These are phyloP conservation scores for Alexandromys fortis DNA, from an alignment of 2,113 vertebrate genomes.

Conservation along the genomic window DNA sequence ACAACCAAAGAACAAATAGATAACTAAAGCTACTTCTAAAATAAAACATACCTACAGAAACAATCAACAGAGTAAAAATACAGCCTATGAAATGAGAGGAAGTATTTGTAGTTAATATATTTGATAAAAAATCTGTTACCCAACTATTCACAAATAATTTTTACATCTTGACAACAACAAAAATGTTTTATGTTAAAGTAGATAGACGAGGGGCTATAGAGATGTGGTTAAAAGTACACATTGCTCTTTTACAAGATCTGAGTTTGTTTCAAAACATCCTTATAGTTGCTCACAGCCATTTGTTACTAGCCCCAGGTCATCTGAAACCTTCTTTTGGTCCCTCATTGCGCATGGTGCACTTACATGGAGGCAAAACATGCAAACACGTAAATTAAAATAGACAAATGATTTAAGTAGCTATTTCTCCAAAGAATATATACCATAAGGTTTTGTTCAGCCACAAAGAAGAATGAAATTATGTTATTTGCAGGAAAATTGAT, in stretches of 20 bases:
- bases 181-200: neutral
- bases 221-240: neutral
- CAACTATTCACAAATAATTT: neutral
- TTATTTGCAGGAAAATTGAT: neutral
- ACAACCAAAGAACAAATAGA: conserved; percentile 16
- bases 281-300: neutral
- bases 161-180: neutral
- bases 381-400: neutral
- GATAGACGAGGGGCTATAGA: neutral
- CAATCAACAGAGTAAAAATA: neutral
- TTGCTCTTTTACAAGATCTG: neutral
- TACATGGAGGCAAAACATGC: neutral
- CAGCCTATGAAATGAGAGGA: neutral
- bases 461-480: neutral
- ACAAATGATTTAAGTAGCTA: neutral
- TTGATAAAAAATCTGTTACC: neutral
- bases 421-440: neutral
- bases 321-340: neutral
- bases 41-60: neutral
- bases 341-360: neutral
- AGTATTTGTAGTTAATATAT: neutral
- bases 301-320: neutral
- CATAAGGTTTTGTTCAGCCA: neutral
- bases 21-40: neutral
- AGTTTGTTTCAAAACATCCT: neutral